A percentile compares a stretch with the other conserved stretches of the same genome.
Evolutionary conservation across 2,113 vertebrate species (phyloP).

Genomic region (Chionodraco myersi): DNA sequence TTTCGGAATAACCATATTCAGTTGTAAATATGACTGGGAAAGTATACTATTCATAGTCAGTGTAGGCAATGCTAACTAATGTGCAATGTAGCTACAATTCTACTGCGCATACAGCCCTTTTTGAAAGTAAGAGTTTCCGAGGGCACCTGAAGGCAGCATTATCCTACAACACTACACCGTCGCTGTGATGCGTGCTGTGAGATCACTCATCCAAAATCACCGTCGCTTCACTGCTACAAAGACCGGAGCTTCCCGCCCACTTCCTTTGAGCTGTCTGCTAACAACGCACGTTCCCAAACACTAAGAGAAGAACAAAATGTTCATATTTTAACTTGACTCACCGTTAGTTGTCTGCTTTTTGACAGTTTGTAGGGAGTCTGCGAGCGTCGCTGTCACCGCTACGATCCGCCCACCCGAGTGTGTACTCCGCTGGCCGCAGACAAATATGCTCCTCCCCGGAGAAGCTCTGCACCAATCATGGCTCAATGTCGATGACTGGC

Average conservation of each 20-base stretch:
- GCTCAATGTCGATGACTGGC: fast-evolving
- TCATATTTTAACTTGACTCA: slow-evolving; percentile 67
- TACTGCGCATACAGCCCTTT: neutral
- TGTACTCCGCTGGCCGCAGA: slow-evolving; percentile 50
- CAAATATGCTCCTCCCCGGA: slow-evolving; percentile 20
- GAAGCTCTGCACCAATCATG: slow-evolving; percentile 57
- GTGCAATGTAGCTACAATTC: neutral
- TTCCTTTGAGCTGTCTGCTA: neutral
- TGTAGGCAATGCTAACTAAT: neutral
- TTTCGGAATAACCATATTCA: neutral
- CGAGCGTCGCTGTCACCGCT: slow-evolving; percentile 74
- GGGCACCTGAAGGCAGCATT: slow-evolving; percentile 69
- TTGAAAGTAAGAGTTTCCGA: slow-evolving; percentile 47
- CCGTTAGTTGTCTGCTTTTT: slow-evolving; percentile 78
- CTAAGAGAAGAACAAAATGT: fast-evolving
- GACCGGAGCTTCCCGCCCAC: neutral
- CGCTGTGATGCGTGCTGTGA: slow-evolving; percentile 64
- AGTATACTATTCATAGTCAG: neutral
- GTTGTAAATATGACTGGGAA: neutral
- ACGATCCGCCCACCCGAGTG: slow-evolving; percentile 80
- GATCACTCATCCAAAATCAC: slow-evolving; percentile 81
- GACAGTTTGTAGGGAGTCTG: slow-evolving; percentile 79
- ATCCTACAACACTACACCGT: slow-evolving; percentile 42
- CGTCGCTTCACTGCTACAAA: slow-evolving; percentile 66
- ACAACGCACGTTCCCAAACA: neutral